Base-by-base conservation (phyloP, 2,113 vertebrate genomes). In the Corythoichthys intestinalis region DNA sequence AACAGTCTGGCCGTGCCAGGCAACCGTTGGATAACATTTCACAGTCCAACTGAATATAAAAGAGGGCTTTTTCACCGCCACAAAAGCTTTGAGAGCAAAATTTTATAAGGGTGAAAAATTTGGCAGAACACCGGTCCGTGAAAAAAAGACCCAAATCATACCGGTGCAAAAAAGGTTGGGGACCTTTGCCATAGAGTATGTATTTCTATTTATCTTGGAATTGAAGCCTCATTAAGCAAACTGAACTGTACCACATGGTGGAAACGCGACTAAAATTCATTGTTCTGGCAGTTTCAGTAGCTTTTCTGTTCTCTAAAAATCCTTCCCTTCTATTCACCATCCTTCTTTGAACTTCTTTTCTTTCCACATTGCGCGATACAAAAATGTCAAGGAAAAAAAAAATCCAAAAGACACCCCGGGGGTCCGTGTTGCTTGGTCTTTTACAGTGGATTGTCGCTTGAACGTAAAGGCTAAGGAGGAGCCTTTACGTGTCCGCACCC, bases 361-460 rank as follows among this genome's bases (percentile, higher is more conserved):
- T 65, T 67, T 79, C 62, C 69, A 73, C 71, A 85, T 85, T 76
- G 73, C 73, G 72, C 72, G 78, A 85, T 90, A 90, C 78, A 91
- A 91, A 86, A 66, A 85, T 80, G 69, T 12, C 28, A 63, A 76
- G 39, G 61, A 68, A 53, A 63, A 1, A 68, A 76, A 60, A 15
- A 60, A 10, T 48, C 50, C 12, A 71, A 67, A 84, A 85, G 64
- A 81, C 83, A 86, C 79, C 80, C 74, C 74, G 71, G 81, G 84
- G 61, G 61, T 91, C 90, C 83, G 72, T 90, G 85, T 88, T 79
- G 71, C 88, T 90, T 89, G 88, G 91, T 91, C 89, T 90, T 89
- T 90, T 86, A 63, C 88, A 90, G 88, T 91, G 91, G 92, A 93
- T 92, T 92, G 92, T 92, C 91, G 86, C 88, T 89, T 87, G 76